These are phyloP conservation scores for Galemys pyrenaicus DNA, from an alignment of 2,113 vertebrate genomes.

Conservation along the genomic window DNA sequence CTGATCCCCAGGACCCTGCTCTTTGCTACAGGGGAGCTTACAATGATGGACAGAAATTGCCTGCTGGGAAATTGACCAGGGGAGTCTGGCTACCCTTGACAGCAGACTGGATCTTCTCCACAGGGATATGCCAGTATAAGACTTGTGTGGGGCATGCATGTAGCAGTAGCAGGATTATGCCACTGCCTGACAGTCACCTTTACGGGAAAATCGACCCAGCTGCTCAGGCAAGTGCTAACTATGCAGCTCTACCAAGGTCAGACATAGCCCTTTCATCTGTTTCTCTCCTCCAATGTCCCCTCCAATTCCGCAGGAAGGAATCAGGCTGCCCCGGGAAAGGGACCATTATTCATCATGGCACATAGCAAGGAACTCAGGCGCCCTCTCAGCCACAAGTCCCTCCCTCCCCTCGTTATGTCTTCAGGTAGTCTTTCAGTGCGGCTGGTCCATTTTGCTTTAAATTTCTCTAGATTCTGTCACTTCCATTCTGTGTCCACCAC, in stretches of 20 bases:
- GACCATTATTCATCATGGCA: accelerated
- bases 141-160: neutral
- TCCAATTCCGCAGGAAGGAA: neutral
- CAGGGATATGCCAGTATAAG: neutral
- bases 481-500: neutral
- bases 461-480: neutral
- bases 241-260: neutral
- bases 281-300: neutral
- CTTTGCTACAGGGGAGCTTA: neutral
- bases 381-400: neutral
- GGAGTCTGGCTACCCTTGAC: neutral
- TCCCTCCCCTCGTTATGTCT: neutral
- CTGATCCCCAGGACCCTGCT: accelerated
- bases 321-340: neutral
- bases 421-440: neutral
- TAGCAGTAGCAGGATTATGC: neutral
- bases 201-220: neutral
- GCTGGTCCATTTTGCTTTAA: neutral
- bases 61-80: neutral
- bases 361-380: neutral
- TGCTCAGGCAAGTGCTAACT: neutral
- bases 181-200: too few relatives aligned
- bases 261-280: neutral
- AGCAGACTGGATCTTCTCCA: neutral
- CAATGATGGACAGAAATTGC: neutral